These are phyloP conservation scores for Nothobranchius furzeri DNA, from an alignment of 2,113 vertebrate genomes.

Conservation along the genomic window DNA sequence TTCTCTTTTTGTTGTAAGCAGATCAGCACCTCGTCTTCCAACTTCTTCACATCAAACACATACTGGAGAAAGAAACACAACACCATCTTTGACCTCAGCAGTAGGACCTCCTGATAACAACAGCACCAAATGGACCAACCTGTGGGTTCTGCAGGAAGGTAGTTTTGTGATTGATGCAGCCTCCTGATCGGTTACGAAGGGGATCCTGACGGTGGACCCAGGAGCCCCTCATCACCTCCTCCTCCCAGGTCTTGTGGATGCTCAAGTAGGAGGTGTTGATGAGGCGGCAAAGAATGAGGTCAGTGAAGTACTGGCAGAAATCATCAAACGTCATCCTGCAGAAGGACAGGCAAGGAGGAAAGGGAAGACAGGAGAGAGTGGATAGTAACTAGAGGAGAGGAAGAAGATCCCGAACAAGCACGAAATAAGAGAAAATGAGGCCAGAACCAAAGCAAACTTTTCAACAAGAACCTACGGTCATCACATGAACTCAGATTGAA, in stretches of 20 bases:
- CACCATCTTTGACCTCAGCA: constrained; percentile 2
- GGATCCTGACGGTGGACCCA: constrained; percentile 87
- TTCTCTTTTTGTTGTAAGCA: constrained; percentile 94
- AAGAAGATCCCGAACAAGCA: constrained; percentile 44
- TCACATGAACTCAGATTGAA: neutral
- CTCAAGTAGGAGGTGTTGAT: constrained; percentile 98
- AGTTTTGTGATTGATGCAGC: constrained; percentile 92
- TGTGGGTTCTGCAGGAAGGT: constrained; percentile 97
- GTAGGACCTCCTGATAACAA: neutral
- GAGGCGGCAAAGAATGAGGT: constrained; percentile 94
- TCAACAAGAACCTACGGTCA: constrained; percentile 1
- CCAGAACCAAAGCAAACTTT: constrained; percentile 49
- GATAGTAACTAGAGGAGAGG: constrained; percentile 37
- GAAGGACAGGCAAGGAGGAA: constrained; percentile 25
- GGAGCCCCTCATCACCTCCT: constrained; percentile 84
- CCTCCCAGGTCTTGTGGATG: constrained; percentile 99
- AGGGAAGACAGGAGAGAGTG: constrained; percentile 41
- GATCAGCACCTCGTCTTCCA: constrained; percentile 93
- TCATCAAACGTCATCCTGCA: constrained; percentile 97
- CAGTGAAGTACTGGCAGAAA: constrained; percentile 91
- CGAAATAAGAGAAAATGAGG: constrained; percentile 51
- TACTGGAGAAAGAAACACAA: constrained; percentile 79
- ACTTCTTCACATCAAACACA: constrained; percentile 94
- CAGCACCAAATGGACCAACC: constrained; percentile 36
- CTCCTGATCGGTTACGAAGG: constrained; percentile 86